Evolutionary conservation across 1,140 invertebrate species (phyloP), one percentile per base, ranked within the genome.

Genomic region (Drepana arcuata): DNA sequence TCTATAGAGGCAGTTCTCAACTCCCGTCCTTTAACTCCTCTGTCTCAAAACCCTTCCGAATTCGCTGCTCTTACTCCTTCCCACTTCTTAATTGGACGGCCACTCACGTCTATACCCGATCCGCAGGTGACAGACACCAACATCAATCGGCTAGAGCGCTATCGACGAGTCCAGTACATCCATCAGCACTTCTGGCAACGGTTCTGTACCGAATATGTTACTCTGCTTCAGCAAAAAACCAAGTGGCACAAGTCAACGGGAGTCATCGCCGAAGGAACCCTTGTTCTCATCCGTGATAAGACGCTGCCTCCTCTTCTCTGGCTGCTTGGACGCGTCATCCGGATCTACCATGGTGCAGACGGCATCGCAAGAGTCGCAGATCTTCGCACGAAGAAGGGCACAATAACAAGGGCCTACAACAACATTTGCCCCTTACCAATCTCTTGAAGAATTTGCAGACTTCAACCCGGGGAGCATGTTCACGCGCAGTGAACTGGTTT

Each of bases 1-100:
- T 43, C 42, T 30, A 47, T 48, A 35, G 46, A 48, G 25, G 32
- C 27, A 6, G 33, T 48, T n/a, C 29, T 48, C 11, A 48, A 48
- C 21, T 48, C 40, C 15, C 14, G 40, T 4, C 40, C 46, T 1
- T 11, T 50, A 16, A 35, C 29, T 26, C 47, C 41, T n/a, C 18
- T 44, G 0, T 49, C 47, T 16, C 28, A 41, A 2, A 23, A 40
- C 14, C 36, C 36, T 25, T 9, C 10, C 3, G 47, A 49, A 11
- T 26, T 43, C 7, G 13, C 37, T 0, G 34, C 41, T 14, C 29
- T 49, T 13, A 49, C 47, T 10, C 41, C 41, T 14, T 24, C 34
- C 2, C 47, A 49, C 12, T 49, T 49, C 12, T 9, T 49, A 14
- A 49, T 44, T 41, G 47, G 47, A 36, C 41, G 41, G 11, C 9